Evolutionary conservation across 2,888 invertebrate species (phyloP).

Genomic region (Schizotus pectinicornis): DNA sequence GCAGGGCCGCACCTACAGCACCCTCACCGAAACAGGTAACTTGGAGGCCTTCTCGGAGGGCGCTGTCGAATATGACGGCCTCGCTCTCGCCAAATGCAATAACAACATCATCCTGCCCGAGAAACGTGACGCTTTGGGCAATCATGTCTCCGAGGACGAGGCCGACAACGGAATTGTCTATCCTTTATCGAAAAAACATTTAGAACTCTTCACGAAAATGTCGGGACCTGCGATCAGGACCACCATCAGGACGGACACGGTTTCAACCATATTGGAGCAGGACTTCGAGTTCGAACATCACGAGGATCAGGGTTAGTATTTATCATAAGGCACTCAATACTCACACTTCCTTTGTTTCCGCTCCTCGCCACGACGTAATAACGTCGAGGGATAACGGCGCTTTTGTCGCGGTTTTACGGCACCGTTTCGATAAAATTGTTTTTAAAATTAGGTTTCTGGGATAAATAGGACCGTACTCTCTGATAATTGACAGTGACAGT

Average conservation of each 20-base stretch:
- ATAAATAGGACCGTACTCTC: too few species aligned
- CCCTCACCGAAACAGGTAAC: slow-evolving; percentile 42
- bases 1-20: slow-evolving; percentile 54
- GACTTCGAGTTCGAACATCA: slow-evolving; percentile 46
- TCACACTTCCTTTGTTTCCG: too few species aligned
- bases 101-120: slow-evolving; percentile 7
- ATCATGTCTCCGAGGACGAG: slow-evolving; percentile 9
- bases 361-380: background rate
- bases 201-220: slow-evolving; percentile 50
- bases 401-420: background rate
- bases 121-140: background rate
- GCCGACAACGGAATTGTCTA: slow-evolving; percentile 37
- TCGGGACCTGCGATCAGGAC: slow-evolving; percentile 37
- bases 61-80: slow-evolving; percentile 9
- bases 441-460: too few species aligned
- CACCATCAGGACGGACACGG: slow-evolving; percentile 53
- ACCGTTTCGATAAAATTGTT: too few species aligned
- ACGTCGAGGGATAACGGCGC: background rate
- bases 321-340: background rate
- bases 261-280: slow-evolving; percentile 54
- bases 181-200: slow-evolving; percentile 48
- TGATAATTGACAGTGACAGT: too few species aligned
- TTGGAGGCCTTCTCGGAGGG: background rate
- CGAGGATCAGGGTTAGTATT: slow-evolving; percentile 37
- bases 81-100: slow-evolving; percentile 13